phyloP scores from a whole-genome alignment of 2,888 invertebrate genomes.

The Odontocerum albicorne region DNA sequence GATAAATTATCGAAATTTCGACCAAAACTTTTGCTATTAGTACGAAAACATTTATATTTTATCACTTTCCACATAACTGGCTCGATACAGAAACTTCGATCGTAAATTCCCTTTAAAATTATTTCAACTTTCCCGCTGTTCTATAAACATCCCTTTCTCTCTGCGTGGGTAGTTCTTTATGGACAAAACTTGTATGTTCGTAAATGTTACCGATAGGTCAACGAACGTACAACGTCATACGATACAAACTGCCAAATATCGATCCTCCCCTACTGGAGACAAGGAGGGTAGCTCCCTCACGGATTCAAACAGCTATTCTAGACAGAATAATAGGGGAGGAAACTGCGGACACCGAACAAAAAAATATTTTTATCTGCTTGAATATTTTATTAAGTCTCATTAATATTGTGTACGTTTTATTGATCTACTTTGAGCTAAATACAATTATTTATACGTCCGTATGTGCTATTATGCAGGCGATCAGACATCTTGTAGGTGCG shows the following conservation, averaged over 20 bases:
- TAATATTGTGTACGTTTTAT: too few species aligned
- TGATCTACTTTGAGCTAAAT: not conserved
- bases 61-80: too few species aligned
- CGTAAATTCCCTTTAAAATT: too few species aligned
- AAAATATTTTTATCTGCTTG: not conserved
- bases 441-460: not conserved
- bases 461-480: not conserved
- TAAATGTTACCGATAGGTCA: not conserved
- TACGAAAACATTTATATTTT: too few species aligned
- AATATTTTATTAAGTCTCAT: too few species aligned
- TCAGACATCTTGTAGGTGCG: conserved; percentile 24
- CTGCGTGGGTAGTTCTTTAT: too few species aligned
- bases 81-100: too few species aligned
- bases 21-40: too few species aligned
- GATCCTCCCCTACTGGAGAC: conserved; percentile 28
- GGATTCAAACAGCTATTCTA: conserved; percentile 3
- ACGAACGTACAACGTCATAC: conserved; percentile 27
- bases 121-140: too few species aligned
- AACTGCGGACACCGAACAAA: not conserved
- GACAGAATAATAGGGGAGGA: conserved; percentile 5
- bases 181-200: too few species aligned
- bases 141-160: too few species aligned
- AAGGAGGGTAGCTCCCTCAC: conserved; percentile 30
- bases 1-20: too few species aligned
- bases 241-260: conserved; percentile 28